These are phyloP conservation scores for Luperina nickerlii DNA, from an alignment of 2,888 invertebrate genomes.

Conservation along the genomic window DNA sequence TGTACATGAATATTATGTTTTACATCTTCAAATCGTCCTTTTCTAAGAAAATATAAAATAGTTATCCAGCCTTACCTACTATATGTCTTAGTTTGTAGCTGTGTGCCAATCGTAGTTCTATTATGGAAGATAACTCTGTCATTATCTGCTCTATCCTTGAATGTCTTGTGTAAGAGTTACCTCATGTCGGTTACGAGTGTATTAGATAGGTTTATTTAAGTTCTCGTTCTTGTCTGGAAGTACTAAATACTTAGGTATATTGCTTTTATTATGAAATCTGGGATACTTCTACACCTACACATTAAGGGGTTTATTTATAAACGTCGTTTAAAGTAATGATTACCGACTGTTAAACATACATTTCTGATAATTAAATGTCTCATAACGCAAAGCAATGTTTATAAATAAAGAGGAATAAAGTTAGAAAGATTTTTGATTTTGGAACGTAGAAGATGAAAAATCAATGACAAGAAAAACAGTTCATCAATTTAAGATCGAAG, in stretches of 20 bases:
- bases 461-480: neutral
- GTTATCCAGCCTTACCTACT: neutral
- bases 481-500: neutral
- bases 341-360: neutral
- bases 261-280: neutral
- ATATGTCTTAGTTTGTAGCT: neutral
- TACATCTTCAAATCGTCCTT: neutral
- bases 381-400: too few species aligned
- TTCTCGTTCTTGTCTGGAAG: neutral
- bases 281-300: neutral
- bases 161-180: constrained; percentile 70
- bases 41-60: neutral
- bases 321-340: too few species aligned
- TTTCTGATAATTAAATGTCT: too few species aligned
- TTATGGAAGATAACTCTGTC: constrained; percentile 49
- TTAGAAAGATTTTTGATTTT: neutral
- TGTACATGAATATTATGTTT: neutral
- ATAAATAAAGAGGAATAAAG: neutral
- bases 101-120: constrained; percentile 37
- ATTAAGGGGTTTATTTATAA: neutral
- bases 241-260: neutral
- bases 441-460: neutral
- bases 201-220: constrained; percentile 14
- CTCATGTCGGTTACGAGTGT: constrained; percentile 53
- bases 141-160: constrained; percentile 69